phyloP scores from a whole-genome alignment of 1,140 invertebrate species.

The Steinernema khuongi region DNA sequence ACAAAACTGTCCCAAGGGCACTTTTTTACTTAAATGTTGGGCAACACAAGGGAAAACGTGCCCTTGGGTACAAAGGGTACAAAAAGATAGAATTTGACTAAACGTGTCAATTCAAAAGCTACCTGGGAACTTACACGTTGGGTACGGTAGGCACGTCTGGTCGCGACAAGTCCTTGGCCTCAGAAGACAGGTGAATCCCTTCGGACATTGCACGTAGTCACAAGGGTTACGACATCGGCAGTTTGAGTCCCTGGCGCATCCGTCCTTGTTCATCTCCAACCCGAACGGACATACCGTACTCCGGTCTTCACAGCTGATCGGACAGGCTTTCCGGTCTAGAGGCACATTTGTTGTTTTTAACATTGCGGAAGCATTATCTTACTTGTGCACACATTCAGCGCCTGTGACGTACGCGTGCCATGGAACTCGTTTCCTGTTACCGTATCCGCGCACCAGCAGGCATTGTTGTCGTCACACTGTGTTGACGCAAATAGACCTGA shows the following conservation, averaged over 20 bases:
- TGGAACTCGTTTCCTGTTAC: constrained; percentile 22
- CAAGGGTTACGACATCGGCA: constrained; percentile 48
- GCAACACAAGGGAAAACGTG: too few species aligned
- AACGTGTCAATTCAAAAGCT: background rate
- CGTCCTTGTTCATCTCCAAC: constrained; percentile 41
- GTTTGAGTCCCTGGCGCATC: constrained; percentile 45
- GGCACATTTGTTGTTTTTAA: background rate
- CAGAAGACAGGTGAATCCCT: constrained; percentile 27
- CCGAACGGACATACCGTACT: constrained; percentile 45
- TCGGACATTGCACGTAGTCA: constrained; percentile 44
- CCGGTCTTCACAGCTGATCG: constrained; percentile 33
- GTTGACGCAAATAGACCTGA: constrained; percentile 33
- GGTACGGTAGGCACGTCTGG: constrained; percentile 46
- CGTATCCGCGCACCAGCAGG: constrained; percentile 34
- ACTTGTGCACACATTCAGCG: constrained; percentile 30
- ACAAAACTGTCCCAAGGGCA: too few species aligned
- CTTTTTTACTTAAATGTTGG: too few species aligned
- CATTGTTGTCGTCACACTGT: constrained; percentile 39
- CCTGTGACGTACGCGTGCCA: constrained; percentile 16
- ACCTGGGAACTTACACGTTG: constrained; percentile 37
- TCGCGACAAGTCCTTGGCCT: constrained; percentile 27
- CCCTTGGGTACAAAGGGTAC: too few species aligned
- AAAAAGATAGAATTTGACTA: too few species aligned
- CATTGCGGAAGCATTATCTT: constrained; percentile 18
- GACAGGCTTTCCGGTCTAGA: constrained; percentile 33